A percentile compares a stretch with the other conserved stretches of the same genome.
Conservation (phyloP, 2,888 invertebrate species). For the Notodonta ziczac region DNA sequence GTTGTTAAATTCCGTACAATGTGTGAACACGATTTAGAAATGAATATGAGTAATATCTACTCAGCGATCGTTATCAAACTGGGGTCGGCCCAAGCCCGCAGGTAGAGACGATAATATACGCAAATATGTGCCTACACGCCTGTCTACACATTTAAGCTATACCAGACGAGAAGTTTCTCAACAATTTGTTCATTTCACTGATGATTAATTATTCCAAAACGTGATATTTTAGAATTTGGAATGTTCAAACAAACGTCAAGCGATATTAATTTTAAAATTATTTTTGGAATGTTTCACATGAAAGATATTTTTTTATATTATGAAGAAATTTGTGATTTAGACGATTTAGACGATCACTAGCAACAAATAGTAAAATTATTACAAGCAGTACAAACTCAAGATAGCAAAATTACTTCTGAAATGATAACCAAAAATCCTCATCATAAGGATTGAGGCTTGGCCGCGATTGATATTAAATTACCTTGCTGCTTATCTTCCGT, state of each 20-base stretch:
- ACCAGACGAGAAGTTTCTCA: conserved; percentile 21
- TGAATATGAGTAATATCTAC: conserved; percentile 1
- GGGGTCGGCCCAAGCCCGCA: not conserved
- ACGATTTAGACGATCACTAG: too few relatives aligned
- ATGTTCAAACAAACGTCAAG: conserved; percentile 21
- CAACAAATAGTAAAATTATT: too few relatives aligned
- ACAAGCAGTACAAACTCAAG: too few relatives aligned
- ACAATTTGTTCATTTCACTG: conserved; percentile 22
- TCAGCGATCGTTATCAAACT: not conserved
- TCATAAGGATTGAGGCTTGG: not conserved
- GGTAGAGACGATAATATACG: conserved; percentile 3
- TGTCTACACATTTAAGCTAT: conserved; percentile 14
- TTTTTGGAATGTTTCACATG: conserved; percentile 14
- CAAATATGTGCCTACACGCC: not conserved
- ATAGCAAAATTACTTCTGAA: too few relatives aligned
- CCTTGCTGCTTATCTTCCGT: not conserved
- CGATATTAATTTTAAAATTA: conserved; percentile 23
- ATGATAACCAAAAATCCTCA: too few relatives aligned
- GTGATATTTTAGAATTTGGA: conserved; percentile 22
- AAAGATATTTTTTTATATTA: not conserved
- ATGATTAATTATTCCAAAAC: conserved; percentile 28
- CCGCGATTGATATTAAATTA: not conserved
- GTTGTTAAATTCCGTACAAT: conserved; percentile 7
- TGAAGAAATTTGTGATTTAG: not conserved
- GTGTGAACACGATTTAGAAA: conserved; percentile 8